Conservation (phyloP, 2,797 vertebrate species). For the Poecilia velifera region DNA sequence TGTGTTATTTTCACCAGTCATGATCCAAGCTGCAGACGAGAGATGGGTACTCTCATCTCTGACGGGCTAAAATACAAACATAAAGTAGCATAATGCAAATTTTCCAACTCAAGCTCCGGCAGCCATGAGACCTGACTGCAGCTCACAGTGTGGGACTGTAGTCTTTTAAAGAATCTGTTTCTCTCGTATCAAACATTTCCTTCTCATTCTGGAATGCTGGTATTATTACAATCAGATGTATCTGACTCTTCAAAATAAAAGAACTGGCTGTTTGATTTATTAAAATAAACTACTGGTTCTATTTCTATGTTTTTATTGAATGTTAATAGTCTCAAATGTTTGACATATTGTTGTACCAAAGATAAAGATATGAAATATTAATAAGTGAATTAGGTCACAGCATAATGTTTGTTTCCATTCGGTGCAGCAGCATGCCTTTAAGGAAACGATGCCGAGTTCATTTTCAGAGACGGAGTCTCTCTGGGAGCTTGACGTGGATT, state of each 20-base stretch:
- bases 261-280: not conserved
- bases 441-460: not conserved
- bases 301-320: not conserved
- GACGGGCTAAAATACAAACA: not conserved
- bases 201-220: not conserved
- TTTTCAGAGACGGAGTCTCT: not conserved
- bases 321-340: not conserved
- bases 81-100: not conserved
- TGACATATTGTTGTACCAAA: not conserved
- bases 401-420: not conserved
- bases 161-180: not conserved
- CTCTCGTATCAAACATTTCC: not conserved
- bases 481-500: not conserved
- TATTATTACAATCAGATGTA: not conserved
- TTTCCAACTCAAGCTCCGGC: not conserved
- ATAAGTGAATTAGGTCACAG: not conserved
- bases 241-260: not conserved
- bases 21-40: not conserved
- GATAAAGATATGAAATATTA: not conserved
- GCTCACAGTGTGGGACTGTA: not conserved
- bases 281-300: not conserved
- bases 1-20: not conserved
- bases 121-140: not conserved
- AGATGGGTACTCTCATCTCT: not conserved
- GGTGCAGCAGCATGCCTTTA: not conserved